phyloP scores from a whole-genome alignment of 2,888 invertebrate species.

The Polia nebulosa region DNA sequence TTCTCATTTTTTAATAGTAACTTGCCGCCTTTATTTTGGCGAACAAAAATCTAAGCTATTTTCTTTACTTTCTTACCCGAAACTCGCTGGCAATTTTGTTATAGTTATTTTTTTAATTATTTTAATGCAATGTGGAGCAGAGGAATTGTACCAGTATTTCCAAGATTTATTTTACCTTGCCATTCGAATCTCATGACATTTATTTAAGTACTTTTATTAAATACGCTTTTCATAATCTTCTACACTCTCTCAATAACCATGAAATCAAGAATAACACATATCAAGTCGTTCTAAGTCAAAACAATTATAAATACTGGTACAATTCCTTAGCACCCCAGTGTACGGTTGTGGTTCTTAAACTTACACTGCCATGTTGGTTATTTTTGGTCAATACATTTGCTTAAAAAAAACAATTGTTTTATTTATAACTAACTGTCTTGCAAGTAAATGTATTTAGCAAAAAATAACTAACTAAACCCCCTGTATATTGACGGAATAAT shows the following conservation, averaged over 20 bases:
- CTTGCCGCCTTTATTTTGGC: not conserved
- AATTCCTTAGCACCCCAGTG: constrained; percentile 29
- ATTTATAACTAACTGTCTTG: constrained; percentile 89
- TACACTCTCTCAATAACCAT: not conserved
- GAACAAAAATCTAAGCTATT: not conserved
- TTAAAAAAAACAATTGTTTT: constrained; percentile 82
- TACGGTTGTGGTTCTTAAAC: constrained; percentile 56
- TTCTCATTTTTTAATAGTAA: not conserved
- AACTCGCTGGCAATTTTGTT: constrained; percentile 32
- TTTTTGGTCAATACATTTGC: constrained; percentile 91
- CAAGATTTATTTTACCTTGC: not conserved
- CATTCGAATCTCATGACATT: constrained; percentile 2
- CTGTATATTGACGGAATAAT: constrained; percentile 33
- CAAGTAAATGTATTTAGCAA: constrained; percentile 89
- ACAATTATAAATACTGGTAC: constrained; percentile 41
- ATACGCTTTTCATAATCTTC: too few relatives aligned
- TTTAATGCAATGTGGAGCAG: constrained; percentile 29
- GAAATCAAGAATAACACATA: constrained; percentile 28
- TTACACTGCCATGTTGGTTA: constrained; percentile 73
- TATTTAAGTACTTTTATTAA: too few relatives aligned
- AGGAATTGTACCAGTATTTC: constrained; percentile 42
- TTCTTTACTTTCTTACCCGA: constrained; percentile 20
- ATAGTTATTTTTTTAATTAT: constrained; percentile 51
- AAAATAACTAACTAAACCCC: constrained; percentile 81
- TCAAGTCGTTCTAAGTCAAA: not conserved